A percentile compares a stretch with the other conserved stretches of the same genome.
phyloP scores from a whole-genome alignment of 2,888 invertebrate genomes.

The Meteorus colon region DNA sequence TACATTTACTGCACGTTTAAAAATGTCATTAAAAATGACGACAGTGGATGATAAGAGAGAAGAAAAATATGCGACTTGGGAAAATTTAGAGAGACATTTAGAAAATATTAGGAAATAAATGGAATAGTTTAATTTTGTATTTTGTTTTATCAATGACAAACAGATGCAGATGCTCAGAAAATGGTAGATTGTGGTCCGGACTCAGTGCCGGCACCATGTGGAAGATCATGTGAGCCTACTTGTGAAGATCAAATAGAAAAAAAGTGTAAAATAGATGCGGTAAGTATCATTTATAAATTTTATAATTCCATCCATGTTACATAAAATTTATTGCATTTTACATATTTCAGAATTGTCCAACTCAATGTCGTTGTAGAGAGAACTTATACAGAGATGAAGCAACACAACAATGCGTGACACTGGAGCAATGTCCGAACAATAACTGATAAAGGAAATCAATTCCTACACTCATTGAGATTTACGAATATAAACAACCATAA shows the following conservation, averaged over 20 bases:
- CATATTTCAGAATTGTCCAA: conserved; percentile 9
- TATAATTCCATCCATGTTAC: neutral
- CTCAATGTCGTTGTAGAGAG: conserved; percentile 8
- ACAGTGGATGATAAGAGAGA: no score
- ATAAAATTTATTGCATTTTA: neutral
- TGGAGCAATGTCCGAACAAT: conserved; percentile 7
- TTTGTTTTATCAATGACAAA: conserved; percentile 5
- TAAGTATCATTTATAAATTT: neutral
- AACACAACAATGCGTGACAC: neutral
- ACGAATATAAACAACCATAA: neutral
- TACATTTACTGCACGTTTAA: no score
- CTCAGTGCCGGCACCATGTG: conserved; percentile 5
- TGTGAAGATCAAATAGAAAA: neutral
- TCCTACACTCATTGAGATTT: neutral
- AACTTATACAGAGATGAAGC: neutral
- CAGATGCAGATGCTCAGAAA: conserved; percentile 23
- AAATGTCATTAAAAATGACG: no score
- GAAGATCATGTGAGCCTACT: neutral
- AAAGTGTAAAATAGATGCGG: neutral
- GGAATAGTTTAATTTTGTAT: neutral
- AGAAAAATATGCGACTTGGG: no score
- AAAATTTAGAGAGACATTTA: no score
- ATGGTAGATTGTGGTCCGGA: conserved; percentile 5
- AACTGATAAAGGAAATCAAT: neutral
- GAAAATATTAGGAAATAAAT: neutral